phyloP scores from a whole-genome alignment of 2,797 vertebrate genomes.

The Nyctibius grandis region DNA sequence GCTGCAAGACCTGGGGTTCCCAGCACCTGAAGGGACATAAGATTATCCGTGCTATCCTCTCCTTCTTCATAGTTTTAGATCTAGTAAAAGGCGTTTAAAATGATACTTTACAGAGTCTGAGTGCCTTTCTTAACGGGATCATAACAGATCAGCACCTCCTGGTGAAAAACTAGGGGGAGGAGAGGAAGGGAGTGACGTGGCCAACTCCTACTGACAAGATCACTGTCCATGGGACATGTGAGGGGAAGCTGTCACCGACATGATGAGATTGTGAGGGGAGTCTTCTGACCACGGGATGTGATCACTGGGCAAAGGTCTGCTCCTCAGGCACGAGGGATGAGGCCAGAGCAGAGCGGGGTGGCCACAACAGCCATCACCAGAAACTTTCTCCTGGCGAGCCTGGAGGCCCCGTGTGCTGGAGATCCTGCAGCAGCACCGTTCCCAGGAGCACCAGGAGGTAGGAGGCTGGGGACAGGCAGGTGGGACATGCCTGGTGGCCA shows the following conservation, averaged over 20 bases:
- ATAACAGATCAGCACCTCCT: neutral
- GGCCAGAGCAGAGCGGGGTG: neutral
- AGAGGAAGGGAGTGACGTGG: fast-evolving
- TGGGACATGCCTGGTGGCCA: neutral
- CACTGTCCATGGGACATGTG: fast-evolving
- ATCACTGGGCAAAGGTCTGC: neutral
- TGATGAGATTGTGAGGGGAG: neutral
- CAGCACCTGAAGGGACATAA: neutral
- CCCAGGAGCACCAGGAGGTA: neutral
- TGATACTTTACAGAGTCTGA: neutral
- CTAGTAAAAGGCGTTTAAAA: neutral
- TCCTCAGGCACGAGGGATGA: fast-evolving
- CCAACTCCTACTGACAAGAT: neutral
- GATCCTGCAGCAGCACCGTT: neutral
- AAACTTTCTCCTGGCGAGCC: neutral
- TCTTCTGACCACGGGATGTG: fast-evolving
- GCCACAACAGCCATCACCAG: fast-evolving
- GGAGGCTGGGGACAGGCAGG: neutral
- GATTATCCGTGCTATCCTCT: neutral
- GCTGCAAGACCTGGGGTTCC: neutral
- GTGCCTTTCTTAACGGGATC: neutral
- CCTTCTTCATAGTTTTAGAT: neutral
- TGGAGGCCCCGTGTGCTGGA: neutral
- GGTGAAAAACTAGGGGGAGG: neutral
- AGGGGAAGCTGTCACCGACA: neutral